A percentile compares a stretch with the other conserved stretches of the same genome.
phyloP scores from a whole-genome alignment of 2,113 vertebrate species.

The Lepisosteus osseus region DNA sequence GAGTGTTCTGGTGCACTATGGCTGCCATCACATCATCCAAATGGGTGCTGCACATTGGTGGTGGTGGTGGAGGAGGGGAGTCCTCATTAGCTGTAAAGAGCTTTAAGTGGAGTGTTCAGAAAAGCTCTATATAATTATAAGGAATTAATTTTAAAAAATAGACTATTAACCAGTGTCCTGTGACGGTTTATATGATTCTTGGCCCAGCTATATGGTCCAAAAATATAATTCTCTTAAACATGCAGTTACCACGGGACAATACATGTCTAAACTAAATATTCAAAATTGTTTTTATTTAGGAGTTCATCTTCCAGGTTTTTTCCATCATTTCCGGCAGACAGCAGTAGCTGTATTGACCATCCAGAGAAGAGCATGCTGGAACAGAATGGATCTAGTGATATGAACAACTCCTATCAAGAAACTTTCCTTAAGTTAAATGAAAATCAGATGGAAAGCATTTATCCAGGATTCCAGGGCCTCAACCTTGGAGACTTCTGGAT shows the following conservation, averaged over 20 bases:
- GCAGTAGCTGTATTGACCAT: slow-evolving; percentile 19
- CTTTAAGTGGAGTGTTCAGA: too few relatives aligned
- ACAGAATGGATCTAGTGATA: slow-evolving; percentile 28
- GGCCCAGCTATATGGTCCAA: too few relatives aligned
- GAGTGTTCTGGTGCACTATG: too few relatives aligned
- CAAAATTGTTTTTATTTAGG: slow-evolving; percentile 35
- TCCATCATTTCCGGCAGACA: slow-evolving; percentile 49
- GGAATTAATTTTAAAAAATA: too few relatives aligned
- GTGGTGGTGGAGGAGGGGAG: too few relatives aligned
- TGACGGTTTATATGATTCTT: not conserved
- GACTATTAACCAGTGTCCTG: not conserved
- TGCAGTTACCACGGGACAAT: too few relatives aligned
- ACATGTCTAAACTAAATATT: not conserved
- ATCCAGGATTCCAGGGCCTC: slow-evolving; percentile 44
- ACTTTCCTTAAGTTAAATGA: slow-evolving; percentile 25
- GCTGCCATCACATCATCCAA: too few relatives aligned
- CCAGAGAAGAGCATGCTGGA: slow-evolving; percentile 24
- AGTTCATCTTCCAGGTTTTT: slow-evolving; percentile 54
- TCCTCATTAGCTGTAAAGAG: too few relatives aligned
- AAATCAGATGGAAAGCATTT: slow-evolving; percentile 35
- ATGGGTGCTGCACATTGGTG: too few relatives aligned
- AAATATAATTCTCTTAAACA: too few relatives aligned
- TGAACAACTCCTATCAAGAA: slow-evolving; percentile 25
- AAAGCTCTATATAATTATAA: too few relatives aligned
- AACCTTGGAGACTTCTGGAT: slow-evolving; percentile 46